phyloP scores from a whole-genome alignment of 2,797 vertebrate species.

The Periparus ater region DNA sequence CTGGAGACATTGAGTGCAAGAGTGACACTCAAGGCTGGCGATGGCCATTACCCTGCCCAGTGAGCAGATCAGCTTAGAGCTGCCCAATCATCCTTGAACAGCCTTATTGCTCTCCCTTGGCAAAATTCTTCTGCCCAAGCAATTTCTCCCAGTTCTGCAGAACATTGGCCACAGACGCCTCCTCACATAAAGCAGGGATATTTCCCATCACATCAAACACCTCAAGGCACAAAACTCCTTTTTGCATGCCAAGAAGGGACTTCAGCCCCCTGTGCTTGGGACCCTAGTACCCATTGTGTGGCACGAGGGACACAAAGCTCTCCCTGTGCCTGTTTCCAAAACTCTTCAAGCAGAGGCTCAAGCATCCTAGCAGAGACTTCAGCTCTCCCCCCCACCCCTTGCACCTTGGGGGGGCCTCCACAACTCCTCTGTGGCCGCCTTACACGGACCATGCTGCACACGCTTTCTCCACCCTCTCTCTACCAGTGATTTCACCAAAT shows the following conservation, averaged over 20 bases:
- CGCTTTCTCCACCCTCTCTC: too few relatives aligned
- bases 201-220: background rate
- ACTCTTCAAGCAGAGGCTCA: background rate
- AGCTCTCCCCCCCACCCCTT: too few relatives aligned
- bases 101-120: background rate
- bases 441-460: background rate
- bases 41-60: background rate
- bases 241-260: background rate
- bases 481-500: too few relatives aligned
- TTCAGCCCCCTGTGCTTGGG: too few relatives aligned
- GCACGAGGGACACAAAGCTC: background rate
- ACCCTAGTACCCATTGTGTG: background rate
- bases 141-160: background rate
- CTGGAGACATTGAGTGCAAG: background rate
- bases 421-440: background rate
- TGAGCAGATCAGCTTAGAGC: background rate
- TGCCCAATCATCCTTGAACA: too few relatives aligned
- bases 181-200: background rate
- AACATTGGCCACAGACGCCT: background rate
- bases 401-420: rapidly evolving
- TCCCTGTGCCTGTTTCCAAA: background rate
- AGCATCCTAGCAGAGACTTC: too few relatives aligned
- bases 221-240: rapidly evolving
- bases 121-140: background rate
- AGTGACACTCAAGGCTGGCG: too few relatives aligned